phyloP scores from a whole-genome alignment of 2,888 invertebrate species.

The Micoletzkya japonica region DNA sequence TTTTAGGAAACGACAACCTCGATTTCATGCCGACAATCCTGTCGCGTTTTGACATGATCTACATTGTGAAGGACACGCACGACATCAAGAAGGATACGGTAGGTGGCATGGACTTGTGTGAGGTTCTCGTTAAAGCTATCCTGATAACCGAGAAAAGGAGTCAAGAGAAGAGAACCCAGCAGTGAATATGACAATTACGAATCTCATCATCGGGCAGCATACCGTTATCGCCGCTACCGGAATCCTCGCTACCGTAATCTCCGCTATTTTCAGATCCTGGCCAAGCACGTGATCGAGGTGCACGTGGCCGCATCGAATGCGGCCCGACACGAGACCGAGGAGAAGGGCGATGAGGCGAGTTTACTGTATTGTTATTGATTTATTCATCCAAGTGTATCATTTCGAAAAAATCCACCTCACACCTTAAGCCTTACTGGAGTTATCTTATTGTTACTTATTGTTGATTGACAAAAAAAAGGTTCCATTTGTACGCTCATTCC shows the following conservation, averaged over 20 bases:
- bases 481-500: no score
- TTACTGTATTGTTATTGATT: no score
- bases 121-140: background rate
- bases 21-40: conserved; percentile 99
- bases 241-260: no score
- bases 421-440: no score
- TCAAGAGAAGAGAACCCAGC: no score
- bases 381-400: background rate
- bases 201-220: no score
- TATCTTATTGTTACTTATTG: no score
- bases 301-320: conserved; percentile 77
- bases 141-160: background rate
- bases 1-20: conserved; percentile 86
- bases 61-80: conserved; percentile 96
- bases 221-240: no score
- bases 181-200: no score
- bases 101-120: conserved; percentile 9
- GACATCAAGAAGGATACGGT: conserved; percentile 84
- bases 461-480: no score
- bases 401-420: no score
- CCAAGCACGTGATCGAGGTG: conserved; percentile 93
- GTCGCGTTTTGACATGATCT: conserved; percentile 99
- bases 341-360: conserved; percentile 65
- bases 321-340: conserved; percentile 59
- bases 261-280: conserved; percentile 70